Base-by-base conservation (phyloP, 2,888 invertebrate genomes). In the Cerastis rubricosa region DNA sequence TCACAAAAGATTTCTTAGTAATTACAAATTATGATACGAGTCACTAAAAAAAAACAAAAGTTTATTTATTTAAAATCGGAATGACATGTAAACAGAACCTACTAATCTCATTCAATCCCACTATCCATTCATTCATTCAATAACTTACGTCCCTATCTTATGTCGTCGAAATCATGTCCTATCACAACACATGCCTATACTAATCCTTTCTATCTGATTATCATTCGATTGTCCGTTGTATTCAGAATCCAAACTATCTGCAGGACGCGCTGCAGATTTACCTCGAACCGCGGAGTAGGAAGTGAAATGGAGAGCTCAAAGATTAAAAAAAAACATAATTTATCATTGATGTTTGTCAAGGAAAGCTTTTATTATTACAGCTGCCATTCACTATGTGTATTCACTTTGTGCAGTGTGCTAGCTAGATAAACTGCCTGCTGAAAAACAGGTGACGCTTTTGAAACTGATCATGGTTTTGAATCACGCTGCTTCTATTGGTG, bases 171-270 rank as follows among this genome's bases (percentile, higher is more conserved):
- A 65, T 12, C 49, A 29, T 40, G 59, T 61, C 19, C 80, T 47
- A 85, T 70, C 49, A 72, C 71, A 85, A 82, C 61, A 82, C 4
- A 72, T 35, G 77, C 64, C n/a, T 49, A 63, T 14, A 68, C 61
- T 82, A 83, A 86, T 72, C 84, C 83, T 8, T 57, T 51, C 43
- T 47, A 71, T 79, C 72, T 83, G 86, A 67, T 86, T 72, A 83
- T 71, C 72, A 86, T 86, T 86, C 72, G 61, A 83, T 86, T 75
- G 64, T 79, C 68, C 64, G 73, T 68, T 73, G 61, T 73, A 64
- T 71, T 85, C 73, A 68, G 80, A 75, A 84, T 79, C 71, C 84
- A 79, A 86, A 86, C 80, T 84, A 86, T 86, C 67, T 78, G 69
- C 65, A 59, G 64, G 59, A 71, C 43, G 25, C 74, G 40, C 67